Evolutionary conservation across 2,888 invertebrate species (phyloP), one percentile per base, ranked within the genome.

Genomic region (Thyatira batis): DNA sequence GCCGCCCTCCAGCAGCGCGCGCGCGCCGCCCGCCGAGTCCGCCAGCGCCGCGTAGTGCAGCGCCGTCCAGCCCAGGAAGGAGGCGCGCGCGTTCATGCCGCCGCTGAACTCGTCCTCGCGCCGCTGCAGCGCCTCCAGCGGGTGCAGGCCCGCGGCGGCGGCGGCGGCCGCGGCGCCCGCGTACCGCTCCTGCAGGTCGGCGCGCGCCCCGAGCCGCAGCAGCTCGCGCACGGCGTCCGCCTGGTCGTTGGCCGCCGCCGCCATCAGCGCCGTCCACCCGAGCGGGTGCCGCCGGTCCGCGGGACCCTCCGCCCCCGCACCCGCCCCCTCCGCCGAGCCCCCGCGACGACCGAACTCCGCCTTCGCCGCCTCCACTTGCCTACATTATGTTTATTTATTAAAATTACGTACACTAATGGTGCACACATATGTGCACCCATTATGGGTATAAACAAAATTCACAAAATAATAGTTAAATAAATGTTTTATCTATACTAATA

Each of bases 181-280:
- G 84, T 95, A 98, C 55, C 95, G 94, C 85, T 97, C 97, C 56
- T 71, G 51, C 21, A 20, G 33, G 33, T n/a, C 9, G 46, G 54
- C 53, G 53, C 53, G 53, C 49, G 25, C 11, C 20, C 45, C n/a
- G 45, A 49, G 96, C 97, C 1, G 9, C 28, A 50, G 44, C 43
- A 21, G 50, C 33, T 39, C 33, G 33, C 45, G 20, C 21, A 20
- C 45, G 11, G 49, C 53, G 17, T 93, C 92, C 13, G 88, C 70
- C 74, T 94, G 94, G 60, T 95, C 95, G 87, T 96, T 97, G 33
- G 97, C 95, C 9, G 96, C 95, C 30, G 98, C 98, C 49, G 95
- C 94, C 89, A 97, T 97, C 28, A 98, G 90, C 23, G 97, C 94
- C 11, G 97, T 97, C 98, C 98, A 98, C 50, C 98, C 98, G 48